phyloP scores from a whole-genome alignment of 2,797 vertebrate species.

The Chelon auratus region DNA sequence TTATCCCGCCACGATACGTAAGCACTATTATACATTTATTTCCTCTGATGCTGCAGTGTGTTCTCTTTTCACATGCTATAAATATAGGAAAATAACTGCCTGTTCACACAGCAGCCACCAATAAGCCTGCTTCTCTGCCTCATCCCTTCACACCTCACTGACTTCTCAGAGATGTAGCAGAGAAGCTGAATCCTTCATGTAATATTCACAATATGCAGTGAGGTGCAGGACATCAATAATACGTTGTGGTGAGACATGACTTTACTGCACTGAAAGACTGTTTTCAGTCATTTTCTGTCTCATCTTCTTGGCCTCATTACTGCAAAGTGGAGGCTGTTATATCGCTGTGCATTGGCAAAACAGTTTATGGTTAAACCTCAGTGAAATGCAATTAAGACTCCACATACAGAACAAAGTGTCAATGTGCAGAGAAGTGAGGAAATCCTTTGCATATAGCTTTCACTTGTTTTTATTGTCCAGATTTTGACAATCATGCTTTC shows the following conservation, averaged over 20 bases:
- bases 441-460: background rate
- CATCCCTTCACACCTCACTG: slow-evolving; percentile 36
- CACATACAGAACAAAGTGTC: background rate
- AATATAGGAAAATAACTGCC: slow-evolving; percentile 7
- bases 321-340: slow-evolving; percentile 62
- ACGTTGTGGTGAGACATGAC: background rate
- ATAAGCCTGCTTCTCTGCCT: slow-evolving; percentile 9
- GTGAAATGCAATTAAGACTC: slow-evolving; percentile 20
- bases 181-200: slow-evolving; percentile 11
- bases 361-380: slow-evolving; percentile 20
- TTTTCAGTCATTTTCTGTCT: slow-evolving; percentile 22
- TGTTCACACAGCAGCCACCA: slow-evolving; percentile 7
- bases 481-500: slow-evolving; percentile 34
- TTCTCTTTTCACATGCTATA: background rate
- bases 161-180: slow-evolving; percentile 38
- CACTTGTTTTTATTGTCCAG: slow-evolving; percentile 9
- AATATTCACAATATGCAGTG: background rate
- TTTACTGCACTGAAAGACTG: slow-evolving; percentile 10
- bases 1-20: slow-evolving; percentile 81
- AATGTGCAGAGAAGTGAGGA: background rate
- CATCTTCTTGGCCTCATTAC: slow-evolving; percentile 47
- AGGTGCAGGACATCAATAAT: background rate
- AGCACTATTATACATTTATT: slow-evolving; percentile 51
- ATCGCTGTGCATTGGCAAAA: slow-evolving; percentile 27
- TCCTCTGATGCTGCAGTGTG: slow-evolving; percentile 6